A percentile compares a stretch with the other conserved stretches of the same genome.
Evolutionary conservation across 2,888 invertebrate genomes (phyloP).

Genomic region (Xestobium rufovillosum): DNA sequence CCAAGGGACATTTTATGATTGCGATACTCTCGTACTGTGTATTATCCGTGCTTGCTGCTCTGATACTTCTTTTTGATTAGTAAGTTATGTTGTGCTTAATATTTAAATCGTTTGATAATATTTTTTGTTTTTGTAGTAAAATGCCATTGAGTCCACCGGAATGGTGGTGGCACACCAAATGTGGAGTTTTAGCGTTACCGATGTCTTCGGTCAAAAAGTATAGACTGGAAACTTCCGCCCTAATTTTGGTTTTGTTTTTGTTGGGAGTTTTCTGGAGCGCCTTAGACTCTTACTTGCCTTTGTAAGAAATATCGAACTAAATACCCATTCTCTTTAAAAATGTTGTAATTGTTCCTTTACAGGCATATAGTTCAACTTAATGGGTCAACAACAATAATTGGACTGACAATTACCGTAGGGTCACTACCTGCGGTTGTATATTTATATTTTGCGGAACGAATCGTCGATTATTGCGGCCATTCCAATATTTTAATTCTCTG

Average conservation of each 20-base stretch:
- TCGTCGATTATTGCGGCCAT: slow-evolving; percentile 77
- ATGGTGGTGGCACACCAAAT: slow-evolving; percentile 83
- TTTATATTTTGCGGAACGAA: slow-evolving; percentile 69
- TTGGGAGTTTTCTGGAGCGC: slow-evolving; percentile 75
- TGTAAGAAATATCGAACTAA: slow-evolving; percentile 46
- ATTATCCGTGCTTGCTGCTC: slow-evolving; percentile 55
- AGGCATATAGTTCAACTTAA: slow-evolving; percentile 55
- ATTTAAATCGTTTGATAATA: slow-evolving; percentile 2
- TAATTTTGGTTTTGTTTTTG: slow-evolving; percentile 60
- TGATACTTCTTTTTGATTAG: slow-evolving; percentile 52
- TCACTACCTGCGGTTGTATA: slow-evolving; percentile 63
- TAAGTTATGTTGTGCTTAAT: slow-evolving; percentile 34
- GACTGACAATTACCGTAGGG: slow-evolving; percentile 59
- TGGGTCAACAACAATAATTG: slow-evolving; percentile 52
- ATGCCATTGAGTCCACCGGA: slow-evolving; percentile 78
- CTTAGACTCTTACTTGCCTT: slow-evolving; percentile 68
- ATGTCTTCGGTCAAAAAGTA: slow-evolving; percentile 71
- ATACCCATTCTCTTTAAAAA: slow-evolving; percentile 2
- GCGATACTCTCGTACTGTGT: slow-evolving; percentile 49
- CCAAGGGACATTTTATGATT: slow-evolving; percentile 45
- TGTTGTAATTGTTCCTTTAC: too few relatives aligned
- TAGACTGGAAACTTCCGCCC: slow-evolving; percentile 63
- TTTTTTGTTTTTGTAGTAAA: slow-evolving; percentile 40
- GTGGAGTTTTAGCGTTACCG: slow-evolving; percentile 69
- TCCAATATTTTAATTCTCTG: slow-evolving; percentile 76